Conservation (phyloP, 2,888 invertebrate genomes). For the Acanthacorydalis orientalis region DNA sequence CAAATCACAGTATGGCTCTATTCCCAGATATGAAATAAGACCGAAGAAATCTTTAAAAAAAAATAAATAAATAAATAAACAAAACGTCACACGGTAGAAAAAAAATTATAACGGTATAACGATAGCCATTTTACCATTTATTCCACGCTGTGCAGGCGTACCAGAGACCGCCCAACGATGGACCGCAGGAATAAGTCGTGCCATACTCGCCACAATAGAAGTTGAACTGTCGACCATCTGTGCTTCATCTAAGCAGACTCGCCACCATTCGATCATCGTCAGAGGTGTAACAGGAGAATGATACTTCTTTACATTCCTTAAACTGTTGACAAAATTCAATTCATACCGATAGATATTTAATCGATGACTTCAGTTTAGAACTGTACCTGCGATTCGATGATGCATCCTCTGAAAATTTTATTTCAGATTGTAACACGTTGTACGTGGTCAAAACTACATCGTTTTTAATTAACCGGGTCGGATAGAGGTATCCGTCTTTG, state of each 20-base stretch:
- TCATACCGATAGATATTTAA: not conserved
- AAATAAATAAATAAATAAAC: constrained; percentile 14
- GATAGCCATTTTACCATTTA: constrained; percentile 34
- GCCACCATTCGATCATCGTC: constrained; percentile 56
- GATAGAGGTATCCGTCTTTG: constrained; percentile 37
- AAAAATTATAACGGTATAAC: too few species aligned
- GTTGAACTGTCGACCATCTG: constrained; percentile 54
- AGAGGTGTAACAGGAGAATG: constrained; percentile 47
- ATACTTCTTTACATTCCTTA: constrained; percentile 21
- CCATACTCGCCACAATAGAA: constrained; percentile 43
- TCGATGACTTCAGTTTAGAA: constrained; percentile 1
- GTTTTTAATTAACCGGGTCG: constrained; percentile 39
- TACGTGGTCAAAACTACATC: constrained; percentile 63
- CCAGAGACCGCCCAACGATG: constrained; percentile 64
- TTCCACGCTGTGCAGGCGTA: constrained; percentile 44
- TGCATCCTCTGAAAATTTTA: constrained; percentile 37
- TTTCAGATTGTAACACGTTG: constrained; percentile 39
- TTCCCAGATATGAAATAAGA: constrained; percentile 38
- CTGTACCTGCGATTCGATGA: constrained; percentile 14
- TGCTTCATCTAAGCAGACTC: constrained; percentile 63
- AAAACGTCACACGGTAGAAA: too few species aligned
- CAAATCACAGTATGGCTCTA: constrained; percentile 34
- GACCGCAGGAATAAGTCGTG: constrained; percentile 33
- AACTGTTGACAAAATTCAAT: not conserved
- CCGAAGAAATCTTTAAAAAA: constrained; percentile 29